Evolutionary conservation across 53 echinoderm and acorn worm genomes (phyloP).

Genomic region (Arbacia lixula): DNA sequence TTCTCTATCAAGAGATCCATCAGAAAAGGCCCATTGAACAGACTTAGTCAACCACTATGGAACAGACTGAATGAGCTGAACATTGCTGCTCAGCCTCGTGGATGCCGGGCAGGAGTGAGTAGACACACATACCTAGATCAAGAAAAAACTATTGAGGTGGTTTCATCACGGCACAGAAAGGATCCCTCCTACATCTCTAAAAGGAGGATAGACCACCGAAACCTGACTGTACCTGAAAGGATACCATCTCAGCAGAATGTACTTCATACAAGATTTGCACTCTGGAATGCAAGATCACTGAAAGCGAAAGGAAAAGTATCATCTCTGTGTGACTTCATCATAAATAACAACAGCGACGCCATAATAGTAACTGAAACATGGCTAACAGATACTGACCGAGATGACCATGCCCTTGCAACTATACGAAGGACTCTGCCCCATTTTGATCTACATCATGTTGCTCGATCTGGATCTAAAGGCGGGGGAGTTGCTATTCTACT

Average conservation of each 20-base stretch:
- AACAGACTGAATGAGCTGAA: not conserved
- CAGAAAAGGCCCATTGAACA: constrained; percentile 4
- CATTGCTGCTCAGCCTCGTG: not conserved
- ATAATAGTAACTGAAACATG: constrained; percentile 9
- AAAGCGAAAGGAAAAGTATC: constrained; percentile 2
- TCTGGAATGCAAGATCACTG: constrained; percentile 19
- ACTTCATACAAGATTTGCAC: not conserved
- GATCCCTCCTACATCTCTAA: not conserved
- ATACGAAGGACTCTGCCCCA: not conserved
- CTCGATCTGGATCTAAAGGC: not conserved
- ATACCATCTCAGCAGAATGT: not conserved
- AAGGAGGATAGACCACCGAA: not conserved
- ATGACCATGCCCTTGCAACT: not conserved
- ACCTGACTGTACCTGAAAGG: not conserved
- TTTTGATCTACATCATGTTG: not conserved
- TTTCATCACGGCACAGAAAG: not conserved
- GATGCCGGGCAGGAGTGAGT: not conserved
- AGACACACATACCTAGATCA: not conserved
- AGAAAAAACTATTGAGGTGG: not conserved
- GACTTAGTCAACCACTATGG: constrained; percentile 8
- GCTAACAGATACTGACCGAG: constrained; percentile 3
- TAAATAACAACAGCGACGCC: not conserved
- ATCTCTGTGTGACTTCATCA: constrained; percentile 8
- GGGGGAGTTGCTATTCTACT: constrained; percentile 2
- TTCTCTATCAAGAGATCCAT: constrained; percentile 13